Evolutionary conservation across 2,113 vertebrate species (phyloP), one percentile per base, ranked within the genome.

Genomic region (Triplophysa siluroides): DNA sequence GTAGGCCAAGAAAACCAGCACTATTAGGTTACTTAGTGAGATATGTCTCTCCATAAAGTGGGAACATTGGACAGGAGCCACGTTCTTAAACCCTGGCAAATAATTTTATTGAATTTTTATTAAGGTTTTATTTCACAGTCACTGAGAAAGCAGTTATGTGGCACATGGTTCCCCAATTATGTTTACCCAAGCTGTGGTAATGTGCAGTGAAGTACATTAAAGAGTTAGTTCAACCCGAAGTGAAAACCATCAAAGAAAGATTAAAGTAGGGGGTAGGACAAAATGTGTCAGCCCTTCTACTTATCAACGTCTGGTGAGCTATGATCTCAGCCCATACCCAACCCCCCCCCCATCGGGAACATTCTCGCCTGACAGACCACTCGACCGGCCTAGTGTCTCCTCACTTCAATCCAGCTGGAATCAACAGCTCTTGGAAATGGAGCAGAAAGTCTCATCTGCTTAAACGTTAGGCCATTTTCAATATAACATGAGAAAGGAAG

Each of bases 101-200:
- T 63, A 54, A 43, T 18, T 81, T 52, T 78, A 43, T 58, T 3
- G 50, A 60, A 21, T 67, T 78, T 82, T 67, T 65, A 82, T 66
- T 23, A 14, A 71, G 38, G 41, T 61, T 82, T 78, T 71, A 78
- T 82, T 82, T 78, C 47, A 66, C 50, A 43, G 29, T 58, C 61
- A 75, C 50, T 60, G 54, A 61, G 63, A 74, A 75, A 26, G 21
- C 19, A 6, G 56, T 12, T 76, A 23, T 43, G 3, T 61, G 72
- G 45, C 65, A 41, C 65, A 7, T 67, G 47, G 14, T 56, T 56
- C 68, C 66, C 33, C 33, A 38, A 38, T 38, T 38, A 63, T n/a
- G 2, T 43, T 19, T 21, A 43, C 67, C 18, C 6, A 13, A 18
- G 26, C 29, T n/a, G 43, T 58, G 69, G 61, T 78, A 47, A 78